Percentiles rank a stretch among this genome's conserved stretches.
These are phyloP conservation scores for Phylloscopus trochilus DNA, from an alignment of 2,113 vertebrate genomes.

Conservation along the genomic window DNA sequence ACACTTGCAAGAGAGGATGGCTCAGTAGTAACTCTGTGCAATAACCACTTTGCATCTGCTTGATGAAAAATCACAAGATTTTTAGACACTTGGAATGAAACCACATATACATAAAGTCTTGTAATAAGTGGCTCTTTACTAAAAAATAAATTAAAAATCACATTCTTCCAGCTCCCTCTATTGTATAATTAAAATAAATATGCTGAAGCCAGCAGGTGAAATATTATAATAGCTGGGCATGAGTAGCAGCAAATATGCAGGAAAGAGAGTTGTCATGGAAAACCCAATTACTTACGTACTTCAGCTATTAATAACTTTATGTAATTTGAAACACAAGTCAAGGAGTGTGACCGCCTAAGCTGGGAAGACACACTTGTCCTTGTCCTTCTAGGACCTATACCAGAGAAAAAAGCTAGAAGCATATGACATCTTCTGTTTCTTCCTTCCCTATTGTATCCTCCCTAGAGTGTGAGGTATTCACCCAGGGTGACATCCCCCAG, in stretches of 20 bases:
- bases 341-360: neutral
- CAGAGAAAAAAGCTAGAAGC: neutral
- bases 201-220: neutral
- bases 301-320: neutral
- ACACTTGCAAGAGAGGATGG: neutral
- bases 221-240: neutral
- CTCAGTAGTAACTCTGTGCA: neutral
- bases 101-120: neutral
- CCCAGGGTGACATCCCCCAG: neutral
- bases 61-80: neutral
- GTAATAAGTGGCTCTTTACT: neutral
- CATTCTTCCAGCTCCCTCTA: neutral
- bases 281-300: neutral
- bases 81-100: neutral
- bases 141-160: neutral
- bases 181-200: neutral
- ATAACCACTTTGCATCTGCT: neutral
- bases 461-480: neutral
- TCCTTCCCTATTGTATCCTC: neutral
- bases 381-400: neutral
- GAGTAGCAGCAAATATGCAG: neutral
- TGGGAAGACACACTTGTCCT: neutral
- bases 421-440: neutral
- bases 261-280: neutral
- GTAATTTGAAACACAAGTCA: neutral